Evolutionary conservation across 2,888 invertebrate genomes (phyloP).

Genomic region (Athalia rosae): DNA sequence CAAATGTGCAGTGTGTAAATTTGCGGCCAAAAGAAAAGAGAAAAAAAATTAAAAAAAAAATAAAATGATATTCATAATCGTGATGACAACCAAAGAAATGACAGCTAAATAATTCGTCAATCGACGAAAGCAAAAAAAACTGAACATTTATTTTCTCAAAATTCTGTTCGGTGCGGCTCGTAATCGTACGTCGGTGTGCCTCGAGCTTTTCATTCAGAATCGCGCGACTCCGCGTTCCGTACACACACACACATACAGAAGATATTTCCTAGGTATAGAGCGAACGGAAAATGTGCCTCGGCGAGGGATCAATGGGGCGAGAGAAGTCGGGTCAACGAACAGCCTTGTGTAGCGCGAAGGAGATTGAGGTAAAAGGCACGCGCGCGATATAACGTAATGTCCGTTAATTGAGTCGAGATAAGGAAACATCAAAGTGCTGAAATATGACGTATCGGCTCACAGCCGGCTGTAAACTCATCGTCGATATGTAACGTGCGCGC

Average conservation of each 20-base stretch:
- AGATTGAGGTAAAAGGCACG: slow-evolving; percentile 20
- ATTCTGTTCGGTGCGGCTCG: not conserved
- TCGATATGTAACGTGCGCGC: no score
- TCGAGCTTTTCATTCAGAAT: not conserved
- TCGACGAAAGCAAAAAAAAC: not conserved
- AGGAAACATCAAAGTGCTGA: not conserved
- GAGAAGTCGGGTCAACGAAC: slow-evolving; percentile 24
- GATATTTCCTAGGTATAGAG: not conserved
- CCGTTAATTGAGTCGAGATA: slow-evolving; percentile 13
- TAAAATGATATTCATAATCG: not conserved
- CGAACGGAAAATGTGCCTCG: not conserved
- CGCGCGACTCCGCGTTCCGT: not conserved
- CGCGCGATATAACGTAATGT: not conserved
- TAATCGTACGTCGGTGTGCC: not conserved
- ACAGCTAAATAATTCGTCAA: not conserved
- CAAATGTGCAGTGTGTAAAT: no score
- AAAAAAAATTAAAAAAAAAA: not conserved
- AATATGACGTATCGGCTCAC: not conserved
- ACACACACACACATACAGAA: not conserved
- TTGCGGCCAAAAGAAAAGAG: no score
- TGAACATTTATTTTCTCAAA: slow-evolving; percentile 39
- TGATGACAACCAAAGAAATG: not conserved
- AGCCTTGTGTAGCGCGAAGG: slow-evolving; percentile 6
- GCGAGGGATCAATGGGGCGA: slow-evolving; percentile 16
- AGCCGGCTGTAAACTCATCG: no score